These are phyloP conservation scores for Rousettus leschenaultii DNA, from an alignment of 2,113 vertebrate genomes.

Conservation along the genomic window DNA sequence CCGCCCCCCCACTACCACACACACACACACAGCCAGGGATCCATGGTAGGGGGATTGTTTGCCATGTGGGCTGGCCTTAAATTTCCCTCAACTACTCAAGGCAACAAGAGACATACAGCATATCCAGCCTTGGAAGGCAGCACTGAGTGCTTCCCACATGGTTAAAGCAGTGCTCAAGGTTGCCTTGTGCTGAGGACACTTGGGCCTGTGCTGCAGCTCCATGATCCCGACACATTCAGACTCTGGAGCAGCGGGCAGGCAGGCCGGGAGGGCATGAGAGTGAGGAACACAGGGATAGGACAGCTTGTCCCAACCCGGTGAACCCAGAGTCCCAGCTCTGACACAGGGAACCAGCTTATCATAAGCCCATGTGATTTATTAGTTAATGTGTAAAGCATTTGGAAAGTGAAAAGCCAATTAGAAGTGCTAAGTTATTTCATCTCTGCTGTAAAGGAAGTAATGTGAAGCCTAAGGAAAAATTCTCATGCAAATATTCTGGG, in stretches of 20 bases:
- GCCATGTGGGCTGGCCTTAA: background rate
- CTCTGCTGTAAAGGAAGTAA: constrained; percentile 19
- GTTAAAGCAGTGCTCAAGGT: background rate
- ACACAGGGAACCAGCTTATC: background rate
- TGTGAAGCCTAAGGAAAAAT: constrained; percentile 38
- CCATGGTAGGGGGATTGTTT: background rate
- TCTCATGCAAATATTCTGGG: constrained; percentile 40
- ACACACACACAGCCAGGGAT: background rate
- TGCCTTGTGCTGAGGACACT: background rate
- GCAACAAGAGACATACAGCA: background rate
- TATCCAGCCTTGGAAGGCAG: background rate
- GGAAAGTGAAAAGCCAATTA: constrained; percentile 56
- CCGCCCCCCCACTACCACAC: too few relatives aligned
- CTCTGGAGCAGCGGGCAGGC: background rate
- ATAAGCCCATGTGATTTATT: constrained; percentile 40
- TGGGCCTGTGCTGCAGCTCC: background rate
- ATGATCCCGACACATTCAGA: background rate
- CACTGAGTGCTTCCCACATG: background rate
- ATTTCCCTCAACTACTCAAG: background rate
- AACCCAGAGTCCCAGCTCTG: background rate
- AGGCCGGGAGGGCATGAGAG: background rate
- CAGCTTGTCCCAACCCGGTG: constrained; percentile 5
- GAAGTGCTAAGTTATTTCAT: constrained; percentile 55
- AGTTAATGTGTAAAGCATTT: constrained; percentile 62
- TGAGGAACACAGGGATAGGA: background rate